Percentiles rank a stretch among this genome's conserved stretches.
These are phyloP conservation scores for Xenopus borealis DNA, from an alignment of 2,113 vertebrate genomes.

Conservation along the genomic window DNA sequence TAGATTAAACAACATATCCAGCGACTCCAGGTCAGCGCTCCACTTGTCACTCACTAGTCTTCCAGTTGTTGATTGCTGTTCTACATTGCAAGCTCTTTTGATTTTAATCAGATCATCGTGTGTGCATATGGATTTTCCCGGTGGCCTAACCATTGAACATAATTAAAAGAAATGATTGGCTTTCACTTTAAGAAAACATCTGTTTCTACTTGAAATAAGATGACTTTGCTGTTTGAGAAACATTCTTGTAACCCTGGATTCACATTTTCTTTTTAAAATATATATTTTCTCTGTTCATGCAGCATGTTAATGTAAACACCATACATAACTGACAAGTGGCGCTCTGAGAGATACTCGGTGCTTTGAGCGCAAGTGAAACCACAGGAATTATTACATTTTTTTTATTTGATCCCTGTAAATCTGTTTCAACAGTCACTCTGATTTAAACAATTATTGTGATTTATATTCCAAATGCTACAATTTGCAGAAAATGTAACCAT, in stretches of 20 bases:
- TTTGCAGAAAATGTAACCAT: conserved; percentile 79
- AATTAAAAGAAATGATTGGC: conserved; percentile 82
- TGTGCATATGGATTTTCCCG: conserved; percentile 76
- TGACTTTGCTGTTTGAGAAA: conserved; percentile 79
- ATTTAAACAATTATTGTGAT: conserved; percentile 80
- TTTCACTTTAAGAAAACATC: conserved; percentile 80
- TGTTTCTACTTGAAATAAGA: conserved; percentile 82
- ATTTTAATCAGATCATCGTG: conserved; percentile 75
- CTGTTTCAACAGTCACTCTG: conserved; percentile 77
- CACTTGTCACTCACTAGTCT: conserved; percentile 63
- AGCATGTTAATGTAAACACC: conserved; percentile 76
- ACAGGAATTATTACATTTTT: conserved; percentile 75
- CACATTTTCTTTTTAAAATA: conserved; percentile 77
- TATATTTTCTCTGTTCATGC: conserved; percentile 74
- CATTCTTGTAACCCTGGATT: conserved; percentile 75
- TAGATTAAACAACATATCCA: conserved; percentile 9
- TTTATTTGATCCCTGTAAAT: conserved; percentile 79
- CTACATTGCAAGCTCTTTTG: conserved; percentile 67
- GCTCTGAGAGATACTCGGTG: conserved; percentile 71
- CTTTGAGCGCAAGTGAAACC: conserved; percentile 67
- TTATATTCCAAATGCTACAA: conserved; percentile 75
- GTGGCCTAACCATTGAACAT: conserved; percentile 74
- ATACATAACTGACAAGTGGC: conserved; percentile 72
- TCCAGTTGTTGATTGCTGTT: conserved; percentile 67
- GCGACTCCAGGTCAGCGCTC: conserved; percentile 50